Evolutionary conservation across 2,113 vertebrate genomes (phyloP).

Genomic region (Nansenia antarctica): DNA sequence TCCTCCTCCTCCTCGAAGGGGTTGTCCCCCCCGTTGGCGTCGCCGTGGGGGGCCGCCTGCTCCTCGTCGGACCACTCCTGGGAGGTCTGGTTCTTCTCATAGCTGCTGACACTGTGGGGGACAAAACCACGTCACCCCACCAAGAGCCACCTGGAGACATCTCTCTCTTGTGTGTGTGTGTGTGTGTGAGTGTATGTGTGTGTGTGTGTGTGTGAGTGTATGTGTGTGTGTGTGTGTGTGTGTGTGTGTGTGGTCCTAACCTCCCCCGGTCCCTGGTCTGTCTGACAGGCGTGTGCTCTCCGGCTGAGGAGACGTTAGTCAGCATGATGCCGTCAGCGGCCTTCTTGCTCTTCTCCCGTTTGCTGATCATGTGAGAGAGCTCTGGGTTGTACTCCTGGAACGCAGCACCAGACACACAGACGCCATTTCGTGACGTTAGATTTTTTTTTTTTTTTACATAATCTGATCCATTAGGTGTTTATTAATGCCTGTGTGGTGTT

Average conservation of each 20-base stretch:
- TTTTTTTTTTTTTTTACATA: too few relatives aligned
- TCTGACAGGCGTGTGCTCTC: conserved; percentile 63
- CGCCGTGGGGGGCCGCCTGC: conserved; percentile 78
- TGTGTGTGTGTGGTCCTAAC: conserved; percentile 55
- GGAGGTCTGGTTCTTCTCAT: conserved; percentile 85
- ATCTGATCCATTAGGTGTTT: too few relatives aligned
- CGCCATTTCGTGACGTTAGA: too few relatives aligned
- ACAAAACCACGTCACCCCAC: conserved; percentile 3
- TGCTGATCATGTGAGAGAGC: conserved; percentile 79
- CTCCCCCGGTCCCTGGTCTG: conserved; percentile 82
- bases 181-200: too few relatives aligned
- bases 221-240: not conserved
- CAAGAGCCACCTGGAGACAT: too few relatives aligned
- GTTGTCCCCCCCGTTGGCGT: conserved; percentile 87
- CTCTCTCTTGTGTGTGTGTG: too few relatives aligned
- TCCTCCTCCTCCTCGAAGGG: conserved; percentile 89
- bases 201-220: too few relatives aligned
- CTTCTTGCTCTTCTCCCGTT: conserved; percentile 89
- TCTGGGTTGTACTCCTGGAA: conserved; percentile 94
- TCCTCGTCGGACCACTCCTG: conserved; percentile 93
- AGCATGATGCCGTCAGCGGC: conserved; percentile 78
- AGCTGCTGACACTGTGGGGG: conserved; percentile 87
- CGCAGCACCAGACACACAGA: too few relatives aligned
- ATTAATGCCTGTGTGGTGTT: too few relatives aligned
- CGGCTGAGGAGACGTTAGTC: conserved; percentile 72